phyloP scores from a whole-genome alignment of 2,113 vertebrate species.

The Cebus imitator region DNA sequence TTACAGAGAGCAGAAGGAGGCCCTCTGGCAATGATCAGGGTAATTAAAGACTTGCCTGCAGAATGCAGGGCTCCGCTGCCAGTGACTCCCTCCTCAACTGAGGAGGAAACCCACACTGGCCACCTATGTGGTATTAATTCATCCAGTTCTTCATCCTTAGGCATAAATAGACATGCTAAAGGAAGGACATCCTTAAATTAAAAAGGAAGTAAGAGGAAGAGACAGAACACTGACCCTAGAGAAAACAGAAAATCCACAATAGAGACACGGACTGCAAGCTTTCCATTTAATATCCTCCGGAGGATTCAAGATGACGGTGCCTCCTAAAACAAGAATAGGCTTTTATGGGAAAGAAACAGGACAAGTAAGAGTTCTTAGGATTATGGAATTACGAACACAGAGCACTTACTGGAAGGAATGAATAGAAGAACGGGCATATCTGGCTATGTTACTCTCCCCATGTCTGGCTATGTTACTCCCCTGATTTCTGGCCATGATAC shows the following conservation, averaged over 20 bases:
- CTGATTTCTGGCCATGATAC: too few species aligned
- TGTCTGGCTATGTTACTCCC: too few species aligned
- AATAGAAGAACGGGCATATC: not conserved
- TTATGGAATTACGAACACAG: not conserved
- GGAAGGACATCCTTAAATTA: not conserved
- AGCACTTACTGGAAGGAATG: not conserved
- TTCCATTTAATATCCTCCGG: not conserved
- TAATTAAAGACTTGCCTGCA: not conserved
- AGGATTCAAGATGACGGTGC: not conserved
- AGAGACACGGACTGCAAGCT: not conserved
- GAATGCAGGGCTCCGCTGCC: fast-evolving
- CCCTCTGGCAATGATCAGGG: not conserved
- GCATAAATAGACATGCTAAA: not conserved
- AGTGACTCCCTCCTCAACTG: not conserved
- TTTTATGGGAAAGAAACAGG: not conserved
- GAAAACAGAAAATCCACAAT: not conserved
- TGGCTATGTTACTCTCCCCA: too few species aligned
- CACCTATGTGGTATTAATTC: not conserved
- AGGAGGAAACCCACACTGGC: too few species aligned
- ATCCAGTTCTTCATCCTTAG: not conserved
- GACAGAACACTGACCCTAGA: not conserved
- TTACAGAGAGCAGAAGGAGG: not conserved
- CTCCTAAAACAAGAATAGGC: not conserved
- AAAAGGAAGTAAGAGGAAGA: not conserved
- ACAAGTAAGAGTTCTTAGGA: not conserved